Base-by-base conservation (phyloP, 2,113 vertebrate genomes). In the Poecilia latipinna region DNA sequence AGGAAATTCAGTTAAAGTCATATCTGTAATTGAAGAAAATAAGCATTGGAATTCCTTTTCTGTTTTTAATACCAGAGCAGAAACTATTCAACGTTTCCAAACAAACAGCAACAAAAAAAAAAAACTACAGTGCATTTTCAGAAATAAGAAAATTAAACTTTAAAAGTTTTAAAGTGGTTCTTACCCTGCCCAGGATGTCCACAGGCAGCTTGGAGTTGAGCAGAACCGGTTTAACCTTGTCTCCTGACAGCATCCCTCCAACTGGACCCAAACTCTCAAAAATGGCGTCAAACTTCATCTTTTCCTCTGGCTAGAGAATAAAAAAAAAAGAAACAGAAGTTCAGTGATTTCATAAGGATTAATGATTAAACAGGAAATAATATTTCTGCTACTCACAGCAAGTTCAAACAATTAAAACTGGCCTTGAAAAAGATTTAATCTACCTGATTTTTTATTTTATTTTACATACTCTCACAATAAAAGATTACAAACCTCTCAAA, bases 181-280 rank as follows among this genome's bases (percentile, higher is more conserved):
- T 93, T 95, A 99, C 98, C 93, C 98, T 94, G 91, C 98, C 98
- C 61, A 99, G 94, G 82, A 99, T 95, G 87, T 99, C 98, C 91
- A 99, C 97, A 75, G 98, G 96, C 57, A 99, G 94, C 88, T 99
- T 99, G 74, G 98, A 99, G 92, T 99, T 99, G 12, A 99, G 97
- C 81, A 99, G 94, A 48, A 99, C 98, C 57, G 98, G 98, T 89
- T 99, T 99, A 91, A 99, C 98, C 87, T 98, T 98, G 65, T 98
- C 98, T 28, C 98, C 98, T 44, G 97, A 96, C 26, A 99, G 91
- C 68, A 98, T 95, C 80, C 97, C 97, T 86, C 95, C 96, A 42
- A 95, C 93, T 60, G 98, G 98, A 68, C 89, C 95, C 69, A 99
- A 93, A 89, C 98, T 99, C 66, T 99, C 97, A 90, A 99, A 99